Percentiles rank a stretch among this genome's conserved stretches.
Evolutionary conservation across 2,888 invertebrate genomes (phyloP).

Genomic region (Labia minor): DNA sequence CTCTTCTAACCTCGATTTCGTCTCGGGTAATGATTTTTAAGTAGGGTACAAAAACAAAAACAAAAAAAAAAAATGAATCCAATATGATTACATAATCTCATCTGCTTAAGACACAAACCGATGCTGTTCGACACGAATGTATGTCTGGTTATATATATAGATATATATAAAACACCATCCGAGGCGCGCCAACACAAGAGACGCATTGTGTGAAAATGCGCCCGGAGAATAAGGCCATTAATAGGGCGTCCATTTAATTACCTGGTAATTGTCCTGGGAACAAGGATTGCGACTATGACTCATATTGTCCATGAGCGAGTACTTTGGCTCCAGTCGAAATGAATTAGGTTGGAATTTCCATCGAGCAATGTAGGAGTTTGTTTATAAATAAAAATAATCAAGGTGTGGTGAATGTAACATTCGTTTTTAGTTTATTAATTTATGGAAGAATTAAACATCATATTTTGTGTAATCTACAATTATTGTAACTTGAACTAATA

Average conservation of each 20-base stretch:
- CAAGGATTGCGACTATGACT: neutral
- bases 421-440: too few relatives aligned
- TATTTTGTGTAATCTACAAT: too few relatives aligned
- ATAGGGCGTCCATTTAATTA: slow-evolving; percentile 13
- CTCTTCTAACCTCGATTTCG: slow-evolving; percentile 8
- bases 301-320: neutral
- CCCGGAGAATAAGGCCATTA: neutral
- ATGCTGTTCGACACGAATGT: neutral
- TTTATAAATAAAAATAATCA: too few relatives aligned
- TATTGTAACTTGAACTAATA: too few relatives aligned
- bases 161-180: neutral
- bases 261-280: slow-evolving; percentile 7
- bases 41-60: neutral
- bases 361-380: too few relatives aligned
- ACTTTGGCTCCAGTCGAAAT: neutral
- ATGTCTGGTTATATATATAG: too few relatives aligned
- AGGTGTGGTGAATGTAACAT: too few relatives aligned
- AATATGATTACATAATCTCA: neutral
- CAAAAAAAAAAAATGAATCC: neutral
- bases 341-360: too few relatives aligned
- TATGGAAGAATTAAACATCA: too few relatives aligned
- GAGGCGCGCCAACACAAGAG: neutral
- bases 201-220: slow-evolving; percentile 13
- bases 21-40: slow-evolving; percentile 1
- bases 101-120: neutral